Percentiles rank a stretch among this genome's conserved stretches.
Conservation (phyloP, 2,113 vertebrate genomes). For the Ptilonorhynchus violaceus region DNA sequence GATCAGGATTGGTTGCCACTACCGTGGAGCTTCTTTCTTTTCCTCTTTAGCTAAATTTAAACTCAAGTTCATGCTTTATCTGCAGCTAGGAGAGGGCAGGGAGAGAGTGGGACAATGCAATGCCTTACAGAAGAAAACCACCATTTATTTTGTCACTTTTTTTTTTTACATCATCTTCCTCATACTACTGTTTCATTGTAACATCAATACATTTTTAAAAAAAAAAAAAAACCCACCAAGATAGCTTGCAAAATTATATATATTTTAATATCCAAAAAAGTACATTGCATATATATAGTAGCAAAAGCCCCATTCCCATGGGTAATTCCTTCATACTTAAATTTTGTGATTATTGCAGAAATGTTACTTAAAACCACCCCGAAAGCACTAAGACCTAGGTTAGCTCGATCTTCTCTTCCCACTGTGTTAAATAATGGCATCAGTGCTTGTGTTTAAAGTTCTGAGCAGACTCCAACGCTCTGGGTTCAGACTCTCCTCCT, state of each 20-base stretch:
- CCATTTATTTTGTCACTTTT: constrained; percentile 93
- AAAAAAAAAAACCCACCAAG: constrained; percentile 50
- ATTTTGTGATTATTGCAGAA: constrained; percentile 63
- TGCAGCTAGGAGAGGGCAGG: background rate
- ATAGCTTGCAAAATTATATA: constrained; percentile 95
- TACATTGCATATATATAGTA: constrained; percentile 94
- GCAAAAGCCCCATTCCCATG: constrained; percentile 77
- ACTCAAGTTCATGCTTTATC: background rate
- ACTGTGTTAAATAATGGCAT: constrained; percentile 64
- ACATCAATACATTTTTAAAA: constrained; percentile 79
- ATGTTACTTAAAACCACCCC: constrained; percentile 70
- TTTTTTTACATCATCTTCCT: constrained; percentile 81
- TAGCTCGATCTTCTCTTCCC: background rate
- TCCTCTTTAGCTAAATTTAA: background rate
- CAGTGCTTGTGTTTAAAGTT: constrained; percentile 68
- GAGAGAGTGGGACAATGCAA: constrained; percentile 27
- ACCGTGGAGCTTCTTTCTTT: background rate
- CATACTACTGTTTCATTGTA: constrained; percentile 79
- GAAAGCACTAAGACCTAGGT: constrained; percentile 54
- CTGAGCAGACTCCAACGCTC: constrained; percentile 38
- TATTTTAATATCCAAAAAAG: constrained; percentile 89
- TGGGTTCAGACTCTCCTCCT: constrained; percentile 31
- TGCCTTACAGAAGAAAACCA: constrained; percentile 74
- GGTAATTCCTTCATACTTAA: constrained; percentile 64
- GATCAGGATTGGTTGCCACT: background rate